phyloP scores from a whole-genome alignment of 2,888 invertebrate genomes.

The Drosophila percnosoma region DNA sequence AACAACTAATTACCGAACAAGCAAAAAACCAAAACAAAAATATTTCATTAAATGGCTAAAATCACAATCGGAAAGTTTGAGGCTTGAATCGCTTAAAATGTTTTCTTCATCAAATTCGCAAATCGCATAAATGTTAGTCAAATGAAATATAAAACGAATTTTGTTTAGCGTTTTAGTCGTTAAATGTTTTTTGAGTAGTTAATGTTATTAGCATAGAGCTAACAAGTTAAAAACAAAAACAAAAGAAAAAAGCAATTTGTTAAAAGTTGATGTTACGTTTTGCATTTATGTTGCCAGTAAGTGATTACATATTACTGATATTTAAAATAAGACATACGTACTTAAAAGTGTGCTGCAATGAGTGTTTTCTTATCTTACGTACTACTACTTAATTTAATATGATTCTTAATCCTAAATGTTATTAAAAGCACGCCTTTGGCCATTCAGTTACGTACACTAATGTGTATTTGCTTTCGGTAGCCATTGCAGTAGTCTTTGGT shows the following conservation, averaged over 20 bases:
- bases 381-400: not conserved
- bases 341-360: conserved; percentile 11
- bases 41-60: conserved; percentile 17
- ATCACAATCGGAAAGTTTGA: not conserved
- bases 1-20: conserved; percentile 17
- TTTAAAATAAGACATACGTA: conserved; percentile 16
- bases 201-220: conserved; percentile 43
- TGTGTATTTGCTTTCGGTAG: not conserved
- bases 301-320: conserved; percentile 29
- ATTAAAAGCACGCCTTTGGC: not conserved
- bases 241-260: conserved; percentile 37
- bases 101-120: conserved; percentile 29
- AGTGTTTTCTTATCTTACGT: conserved; percentile 2
- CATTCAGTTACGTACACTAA: not conserved
- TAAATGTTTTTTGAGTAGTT: conserved; percentile 59
- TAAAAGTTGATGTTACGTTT: conserved; percentile 64
- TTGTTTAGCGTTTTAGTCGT: conserved; percentile 68
- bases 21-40: conserved; percentile 8
- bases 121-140: conserved; percentile 31
- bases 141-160: conserved; percentile 57
- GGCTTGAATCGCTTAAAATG: conserved; percentile 20
- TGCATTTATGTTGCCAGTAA: conserved; percentile 71
- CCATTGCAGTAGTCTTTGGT: conserved; percentile 5
- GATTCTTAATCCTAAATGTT: not conserved
- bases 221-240: conserved; percentile 10